phyloP scores from a whole-genome alignment of 2,113 vertebrate species.

The Drymodes brunneopygia region DNA sequence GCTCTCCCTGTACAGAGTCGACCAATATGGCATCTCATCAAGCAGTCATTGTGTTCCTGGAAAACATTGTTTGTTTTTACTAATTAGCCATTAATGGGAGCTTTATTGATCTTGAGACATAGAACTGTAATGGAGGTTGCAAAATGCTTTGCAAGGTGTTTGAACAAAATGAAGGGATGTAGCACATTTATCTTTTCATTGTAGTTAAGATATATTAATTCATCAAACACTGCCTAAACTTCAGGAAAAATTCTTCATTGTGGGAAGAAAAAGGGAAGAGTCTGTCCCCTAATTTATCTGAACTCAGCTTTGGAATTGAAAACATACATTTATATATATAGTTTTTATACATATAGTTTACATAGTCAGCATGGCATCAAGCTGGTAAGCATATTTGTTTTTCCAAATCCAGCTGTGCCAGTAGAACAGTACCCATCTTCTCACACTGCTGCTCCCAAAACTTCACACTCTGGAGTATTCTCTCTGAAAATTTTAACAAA shows the following conservation, averaged over 20 bases:
- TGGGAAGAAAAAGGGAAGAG: not conserved
- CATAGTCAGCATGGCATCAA: not conserved
- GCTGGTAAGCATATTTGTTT: not conserved
- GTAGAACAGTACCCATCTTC: not conserved
- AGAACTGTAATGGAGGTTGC: not conserved
- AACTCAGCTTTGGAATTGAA: not conserved
- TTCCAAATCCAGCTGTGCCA: not conserved
- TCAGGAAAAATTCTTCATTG: not conserved
- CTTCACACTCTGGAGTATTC: not conserved
- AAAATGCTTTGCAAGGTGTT: not conserved
- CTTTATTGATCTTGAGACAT: not conserved
- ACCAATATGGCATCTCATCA: not conserved
- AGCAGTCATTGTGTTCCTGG: not conserved
- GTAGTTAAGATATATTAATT: not conserved
- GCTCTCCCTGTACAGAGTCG: not conserved
- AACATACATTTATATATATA: not conserved
- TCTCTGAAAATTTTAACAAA: not conserved
- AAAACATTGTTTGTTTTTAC: not conserved
- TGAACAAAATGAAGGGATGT: not conserved
- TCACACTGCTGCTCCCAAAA: not conserved
- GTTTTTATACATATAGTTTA: not conserved
- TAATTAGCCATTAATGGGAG: not conserved
- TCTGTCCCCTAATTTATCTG: not conserved
- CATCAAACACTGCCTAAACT: not conserved
- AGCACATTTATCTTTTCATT: not conserved